Percentiles rank a stretch among this genome's conserved stretches.
Conservation (phyloP, 2,888 invertebrate genomes). For the Athalia circularis region DNA sequence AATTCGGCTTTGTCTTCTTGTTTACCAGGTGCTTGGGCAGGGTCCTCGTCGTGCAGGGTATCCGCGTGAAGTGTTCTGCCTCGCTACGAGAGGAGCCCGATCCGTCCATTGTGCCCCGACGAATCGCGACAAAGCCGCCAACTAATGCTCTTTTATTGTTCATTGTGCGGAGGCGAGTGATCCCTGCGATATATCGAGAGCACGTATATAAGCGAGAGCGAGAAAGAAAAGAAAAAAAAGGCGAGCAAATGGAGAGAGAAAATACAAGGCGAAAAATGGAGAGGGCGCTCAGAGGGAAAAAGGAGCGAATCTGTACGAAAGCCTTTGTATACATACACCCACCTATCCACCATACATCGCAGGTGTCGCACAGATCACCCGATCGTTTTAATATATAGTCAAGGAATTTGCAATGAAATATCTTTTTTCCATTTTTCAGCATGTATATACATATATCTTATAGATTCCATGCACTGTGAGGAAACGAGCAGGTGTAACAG, state of each 20-base stretch:
- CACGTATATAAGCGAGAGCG: constrained; percentile 55
- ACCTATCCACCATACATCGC: background rate
- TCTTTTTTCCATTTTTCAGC: too few species aligned
- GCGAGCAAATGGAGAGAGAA: constrained; percentile 51
- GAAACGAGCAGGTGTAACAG: background rate
- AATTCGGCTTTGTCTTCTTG: constrained; percentile 45
- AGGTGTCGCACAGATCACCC: constrained; percentile 12
- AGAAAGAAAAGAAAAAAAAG: constrained; percentile 61
- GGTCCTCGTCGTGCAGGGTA: constrained; percentile 27
- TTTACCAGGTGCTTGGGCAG: constrained; percentile 38
- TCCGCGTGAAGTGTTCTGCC: constrained; percentile 29
- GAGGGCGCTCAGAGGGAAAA: constrained; percentile 29
- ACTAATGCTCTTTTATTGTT: constrained; percentile 74
- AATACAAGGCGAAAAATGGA: constrained; percentile 49
- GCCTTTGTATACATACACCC: constrained; percentile 1
- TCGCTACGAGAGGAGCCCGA: constrained; percentile 6
- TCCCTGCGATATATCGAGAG: constrained; percentile 44
- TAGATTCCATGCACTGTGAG: too few species aligned
- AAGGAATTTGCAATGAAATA: background rate
- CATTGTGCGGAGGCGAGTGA: constrained; percentile 65
- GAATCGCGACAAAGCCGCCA: constrained; percentile 71
- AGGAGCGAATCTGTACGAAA: constrained; percentile 24
- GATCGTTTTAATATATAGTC: background rate
- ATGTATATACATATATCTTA: too few species aligned
- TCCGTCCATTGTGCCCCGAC: constrained; percentile 66